Evolutionary conservation across 35 echinoderm and acorn worm genomes (phyloP).

Genomic region (Nesometra sesokonis): DNA sequence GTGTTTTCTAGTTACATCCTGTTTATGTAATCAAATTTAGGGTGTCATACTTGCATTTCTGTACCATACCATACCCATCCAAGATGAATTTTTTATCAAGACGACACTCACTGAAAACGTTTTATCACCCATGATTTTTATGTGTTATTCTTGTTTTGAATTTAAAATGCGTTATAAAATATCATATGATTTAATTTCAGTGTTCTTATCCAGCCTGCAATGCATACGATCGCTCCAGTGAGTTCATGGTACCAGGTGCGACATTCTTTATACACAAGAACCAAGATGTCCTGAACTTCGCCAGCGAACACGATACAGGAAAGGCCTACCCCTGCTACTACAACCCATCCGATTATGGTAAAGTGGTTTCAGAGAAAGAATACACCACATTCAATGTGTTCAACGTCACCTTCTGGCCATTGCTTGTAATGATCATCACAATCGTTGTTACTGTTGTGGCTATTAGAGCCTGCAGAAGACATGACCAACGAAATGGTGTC

Average conservation of each 20-base stretch:
- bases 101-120: too few relatives aligned
- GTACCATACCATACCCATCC: too few relatives aligned
- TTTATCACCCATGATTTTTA: too few relatives aligned
- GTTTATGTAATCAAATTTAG: too few relatives aligned
- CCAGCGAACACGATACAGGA: neutral
- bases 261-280: neutral
- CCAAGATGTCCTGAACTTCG: neutral
- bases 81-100: too few relatives aligned
- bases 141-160: neutral
- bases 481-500: neutral
- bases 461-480: neutral
- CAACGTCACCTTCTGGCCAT: neutral
- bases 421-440: neutral
- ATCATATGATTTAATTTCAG: neutral
- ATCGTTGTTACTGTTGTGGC: neutral
- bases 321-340: neutral
- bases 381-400: neutral
- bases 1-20: too few relatives aligned
- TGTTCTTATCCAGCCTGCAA: neutral
- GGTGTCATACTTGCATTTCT: too few relatives aligned
- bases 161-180: too few relatives aligned
- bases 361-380: neutral
- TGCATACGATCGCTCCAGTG: neutral
- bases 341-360: neutral
- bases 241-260: neutral